Evolutionary conservation across 2,888 invertebrate genomes (phyloP), one percentile per base, ranked within the genome.

Genomic region (Thumatha senex): DNA sequence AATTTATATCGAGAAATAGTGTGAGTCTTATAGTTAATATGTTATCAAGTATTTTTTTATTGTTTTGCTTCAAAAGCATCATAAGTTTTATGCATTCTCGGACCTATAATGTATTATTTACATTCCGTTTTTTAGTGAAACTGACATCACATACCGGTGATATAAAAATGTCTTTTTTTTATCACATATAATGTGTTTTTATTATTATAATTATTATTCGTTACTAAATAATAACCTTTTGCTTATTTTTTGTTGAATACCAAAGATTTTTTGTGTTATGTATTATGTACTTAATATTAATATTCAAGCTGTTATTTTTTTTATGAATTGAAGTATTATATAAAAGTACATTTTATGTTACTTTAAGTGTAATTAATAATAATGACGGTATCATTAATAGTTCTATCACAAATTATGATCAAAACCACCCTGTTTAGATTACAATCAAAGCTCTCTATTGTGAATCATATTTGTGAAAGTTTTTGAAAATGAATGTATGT

Each of bases 221-320:
- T n/a, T 64, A 51, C 64, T 61, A 57, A 46, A 55, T 50, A 58
- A n/a, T n/a, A n/a, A n/a, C 45, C 61, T 59, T 55, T 48, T 53
- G 49, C 51, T 35, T 54, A 48, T 48, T 60, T 60, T 56, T 53
- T 38, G 54, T 63, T 64, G 60, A 59, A 57, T 69, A 68, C 81
- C 81, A 82, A 81, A 80, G 79, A 76, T 62, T 58, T 73, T 63
- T 72, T 44, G 30, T 45, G 41, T 12, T 75, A 58, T 48, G 46
- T 60, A 60, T 61, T 49, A 24, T 51, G 56, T 30, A 46, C 42
- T 54, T n/a, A n/a, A n/a, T n/a, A 56, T 12, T 51, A 29, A 35
- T 9, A 13, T 44, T 24, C 35, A 35, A 12, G 29, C 24, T 29
- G 40, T 40, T 51, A n/a, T 11, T 39, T n/a, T 39, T 39, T 39